Base-by-base conservation (phyloP, 2,888 invertebrate species). In the Brenthis hecate region DNA sequence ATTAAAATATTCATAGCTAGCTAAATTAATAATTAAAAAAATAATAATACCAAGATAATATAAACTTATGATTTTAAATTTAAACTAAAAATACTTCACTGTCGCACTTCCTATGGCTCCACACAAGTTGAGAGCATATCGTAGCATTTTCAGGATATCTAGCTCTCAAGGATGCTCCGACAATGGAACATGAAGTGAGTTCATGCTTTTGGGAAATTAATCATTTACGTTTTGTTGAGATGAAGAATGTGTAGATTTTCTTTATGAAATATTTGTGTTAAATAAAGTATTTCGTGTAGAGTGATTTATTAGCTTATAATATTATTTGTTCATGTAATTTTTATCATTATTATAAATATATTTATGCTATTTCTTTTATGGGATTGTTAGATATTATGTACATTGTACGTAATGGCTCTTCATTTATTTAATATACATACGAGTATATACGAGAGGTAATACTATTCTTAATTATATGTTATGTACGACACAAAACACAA, bases 71-170 rank as follows among this genome's bases (percentile, higher is more conserved):
- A 36, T 36, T 36, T 36, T 36, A 43, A 43, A 11, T 11, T 43
- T 11, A 8, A 3, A 43, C 11, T 43, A 43, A 43, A n/a, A n/a
- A 43, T 19, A 19, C 2, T 23, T 48, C n/a, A 13, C 36, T 58
- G 48, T 28, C 60, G 13, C 50, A 28, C 13, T 4, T 43, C 36
- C 51, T 51, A 62, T 62, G 43, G 62, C 36, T 19, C 19, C 53
- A 16, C 51, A 14, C 51, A 53, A 36, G 43, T 19, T 19, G 51
- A 43, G 53, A 62, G 53, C 53, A 54, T 43, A 53, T 19, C 62
- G 36, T 54, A 62, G 62, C 50, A 60, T 62, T 62, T 62, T 36
- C 62, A 62, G 62, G 54, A 54, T 62, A 62, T 62, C 62, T 62
- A 62, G 62, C 36, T 54, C 54, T 54, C 23, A 62, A 43, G 62